phyloP scores from a whole-genome alignment of 2,113 vertebrate species.

The Macquaria ambigua region DNA sequence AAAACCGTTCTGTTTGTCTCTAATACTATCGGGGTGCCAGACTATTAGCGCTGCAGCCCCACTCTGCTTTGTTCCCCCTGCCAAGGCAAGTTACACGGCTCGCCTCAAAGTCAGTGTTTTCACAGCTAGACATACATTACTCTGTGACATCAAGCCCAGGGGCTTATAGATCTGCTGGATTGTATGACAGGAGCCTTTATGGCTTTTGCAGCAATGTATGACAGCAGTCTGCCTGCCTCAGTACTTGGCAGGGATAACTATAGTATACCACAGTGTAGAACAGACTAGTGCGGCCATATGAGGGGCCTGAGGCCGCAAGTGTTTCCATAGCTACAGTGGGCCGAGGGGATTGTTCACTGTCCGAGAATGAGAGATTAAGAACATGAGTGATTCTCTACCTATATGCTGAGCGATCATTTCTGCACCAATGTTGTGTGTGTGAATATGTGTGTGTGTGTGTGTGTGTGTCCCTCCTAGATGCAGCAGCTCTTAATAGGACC shows the following conservation, averaged over 20 bases:
- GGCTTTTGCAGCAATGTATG: constrained; percentile 70
- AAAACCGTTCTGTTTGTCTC: constrained; percentile 64
- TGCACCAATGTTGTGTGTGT: constrained; percentile 4
- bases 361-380: constrained; percentile 46
- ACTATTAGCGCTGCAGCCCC: constrained; percentile 64
- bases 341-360: constrained; percentile 56
- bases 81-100: constrained; percentile 74
- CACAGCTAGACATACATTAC: constrained; percentile 76
- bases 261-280: constrained; percentile 48
- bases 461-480: constrained; percentile 27
- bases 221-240: constrained; percentile 67
- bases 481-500: constrained; percentile 37
- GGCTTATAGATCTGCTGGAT: constrained; percentile 73
- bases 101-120: constrained; percentile 74
- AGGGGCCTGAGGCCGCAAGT: constrained; percentile 54
- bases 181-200: constrained; percentile 76
- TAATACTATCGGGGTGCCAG: constrained; percentile 63
- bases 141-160: constrained; percentile 70
- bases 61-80: constrained; percentile 68
- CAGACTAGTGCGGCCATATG: constrained; percentile 46
- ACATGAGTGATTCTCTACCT: constrained; percentile 24
- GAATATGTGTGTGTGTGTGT: constrained; percentile 17
- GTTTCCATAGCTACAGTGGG: constrained; percentile 68
- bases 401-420: constrained; percentile 51
- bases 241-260: constrained; percentile 66